Conservation (phyloP, 2,888 invertebrate species). For the Hypercompe scribonia region DNA sequence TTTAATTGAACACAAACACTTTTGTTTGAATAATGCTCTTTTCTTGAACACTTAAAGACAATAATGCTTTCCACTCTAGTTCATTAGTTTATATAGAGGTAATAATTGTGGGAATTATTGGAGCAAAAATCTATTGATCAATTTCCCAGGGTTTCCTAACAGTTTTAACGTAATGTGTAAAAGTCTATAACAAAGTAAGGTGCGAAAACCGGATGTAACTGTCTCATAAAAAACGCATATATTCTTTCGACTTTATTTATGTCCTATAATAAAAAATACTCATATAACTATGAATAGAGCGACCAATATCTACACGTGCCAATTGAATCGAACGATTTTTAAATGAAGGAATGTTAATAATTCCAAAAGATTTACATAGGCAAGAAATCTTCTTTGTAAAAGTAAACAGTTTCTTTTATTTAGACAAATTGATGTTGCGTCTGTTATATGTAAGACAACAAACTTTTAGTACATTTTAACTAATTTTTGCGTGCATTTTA, state of each 20-base stretch:
- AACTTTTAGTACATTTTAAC: no score
- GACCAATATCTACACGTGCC: background rate
- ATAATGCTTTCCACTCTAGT: slow-evolving; percentile 61
- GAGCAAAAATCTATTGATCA: slow-evolving; percentile 83
- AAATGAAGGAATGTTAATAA: no score
- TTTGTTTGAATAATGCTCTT: slow-evolving; percentile 34
- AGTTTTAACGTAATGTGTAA: slow-evolving; percentile 71
- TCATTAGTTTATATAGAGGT: slow-evolving; percentile 81
- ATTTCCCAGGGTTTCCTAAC: slow-evolving; percentile 81
- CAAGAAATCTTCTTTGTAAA: no score
- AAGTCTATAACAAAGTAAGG: slow-evolving; percentile 41
- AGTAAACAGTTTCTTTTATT: no score
- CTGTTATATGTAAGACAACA: no score
- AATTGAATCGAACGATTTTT: background rate
- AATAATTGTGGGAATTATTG: slow-evolving; percentile 84
- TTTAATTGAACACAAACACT: slow-evolving; percentile 43
- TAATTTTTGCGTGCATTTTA: no score
- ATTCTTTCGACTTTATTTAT: slow-evolving; percentile 3
- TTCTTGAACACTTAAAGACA: slow-evolving; percentile 42
- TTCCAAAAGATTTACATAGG: no score
- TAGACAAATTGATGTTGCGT: no score
- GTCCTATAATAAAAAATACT: background rate
- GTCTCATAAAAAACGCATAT: slow-evolving; percentile 17
- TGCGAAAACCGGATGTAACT: slow-evolving; percentile 26
- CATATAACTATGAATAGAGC: background rate